These are phyloP conservation scores for Drosophila malerkotliana DNA, from an alignment of 1,140 invertebrate species.

Conservation along the genomic window DNA sequence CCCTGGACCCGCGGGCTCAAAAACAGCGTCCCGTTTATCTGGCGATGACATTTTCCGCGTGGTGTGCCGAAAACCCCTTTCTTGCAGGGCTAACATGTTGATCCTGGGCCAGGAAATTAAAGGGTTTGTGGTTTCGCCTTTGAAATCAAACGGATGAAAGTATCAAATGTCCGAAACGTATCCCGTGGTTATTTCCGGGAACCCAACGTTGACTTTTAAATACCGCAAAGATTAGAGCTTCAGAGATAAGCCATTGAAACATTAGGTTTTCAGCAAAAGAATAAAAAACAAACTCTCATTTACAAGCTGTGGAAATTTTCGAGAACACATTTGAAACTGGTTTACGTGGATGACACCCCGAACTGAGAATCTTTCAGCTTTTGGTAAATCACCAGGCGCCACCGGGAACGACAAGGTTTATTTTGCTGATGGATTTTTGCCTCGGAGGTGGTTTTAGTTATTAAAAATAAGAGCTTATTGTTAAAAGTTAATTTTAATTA, in stretches of 20 bases:
- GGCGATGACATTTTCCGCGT: conserved; percentile 74
- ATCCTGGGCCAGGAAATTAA: conserved; percentile 80
- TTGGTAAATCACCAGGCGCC: conserved; percentile 29
- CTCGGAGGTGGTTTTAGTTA: conserved; percentile 4
- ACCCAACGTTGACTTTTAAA: conserved; percentile 48
- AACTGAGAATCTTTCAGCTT: conserved; percentile 4
- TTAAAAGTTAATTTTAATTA: neutral
- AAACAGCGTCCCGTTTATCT: conserved; percentile 55
- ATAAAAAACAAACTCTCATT: conserved; percentile 12
- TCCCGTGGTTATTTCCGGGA: conserved; percentile 34
- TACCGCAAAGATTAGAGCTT: conserved; percentile 29
- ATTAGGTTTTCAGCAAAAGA: neutral
- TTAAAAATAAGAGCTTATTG: conserved; percentile 4
- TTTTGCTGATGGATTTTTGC: conserved; percentile 20
- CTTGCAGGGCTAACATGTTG: conserved; percentile 68
- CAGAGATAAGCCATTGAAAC: conserved; percentile 16
- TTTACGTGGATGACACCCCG: conserved; percentile 33
- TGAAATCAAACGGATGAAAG: conserved; percentile 47
- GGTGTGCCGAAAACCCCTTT: conserved; percentile 47
- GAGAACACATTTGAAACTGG: conserved; percentile 47
- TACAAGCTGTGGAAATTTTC: conserved; percentile 50
- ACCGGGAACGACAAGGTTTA: conserved; percentile 18
- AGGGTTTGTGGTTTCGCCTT: conserved; percentile 49
- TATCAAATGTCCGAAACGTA: conserved; percentile 52
- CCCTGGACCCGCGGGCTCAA: conserved; percentile 26